phyloP scores from a whole-genome alignment of 2,113 vertebrate genomes.

The Eulemur rufifrons region DNA sequence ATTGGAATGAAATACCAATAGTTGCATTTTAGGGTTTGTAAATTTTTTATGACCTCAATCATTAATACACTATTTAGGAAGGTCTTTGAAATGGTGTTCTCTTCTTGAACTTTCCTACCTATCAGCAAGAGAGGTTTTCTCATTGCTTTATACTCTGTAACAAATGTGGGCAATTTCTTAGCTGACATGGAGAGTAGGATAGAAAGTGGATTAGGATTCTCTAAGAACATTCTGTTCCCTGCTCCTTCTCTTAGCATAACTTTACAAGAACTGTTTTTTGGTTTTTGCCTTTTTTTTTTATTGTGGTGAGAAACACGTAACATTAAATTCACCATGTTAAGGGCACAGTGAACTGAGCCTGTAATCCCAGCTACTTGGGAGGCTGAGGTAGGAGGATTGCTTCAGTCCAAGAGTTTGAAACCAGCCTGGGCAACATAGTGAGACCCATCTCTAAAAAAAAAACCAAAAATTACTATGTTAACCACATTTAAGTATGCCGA shows the following conservation, averaged over 20 bases:
- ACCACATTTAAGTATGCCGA: not conserved
- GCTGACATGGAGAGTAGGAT: not conserved
- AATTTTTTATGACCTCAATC: conserved; percentile 23
- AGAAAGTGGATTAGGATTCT: not conserved
- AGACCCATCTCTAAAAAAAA: too few relatives aligned
- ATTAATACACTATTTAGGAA: not conserved
- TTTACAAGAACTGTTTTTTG: not conserved
- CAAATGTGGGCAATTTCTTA: not conserved
- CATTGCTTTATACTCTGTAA: not conserved
- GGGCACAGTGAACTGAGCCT: too few relatives aligned
- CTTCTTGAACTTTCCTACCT: not conserved
- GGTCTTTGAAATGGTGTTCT: not conserved
- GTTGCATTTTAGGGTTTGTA: conserved; percentile 24
- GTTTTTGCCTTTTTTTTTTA: not conserved
- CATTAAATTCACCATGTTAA: conserved; percentile 26
- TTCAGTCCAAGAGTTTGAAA: too few relatives aligned
- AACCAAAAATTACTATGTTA: not conserved
- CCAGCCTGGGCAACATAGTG: too few relatives aligned
- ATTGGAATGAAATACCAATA: conserved; percentile 17
- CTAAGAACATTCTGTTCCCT: not conserved
- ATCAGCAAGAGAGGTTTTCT: not conserved
- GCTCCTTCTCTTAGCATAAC: not conserved
- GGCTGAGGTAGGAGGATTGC: too few relatives aligned
- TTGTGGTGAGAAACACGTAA: not conserved
- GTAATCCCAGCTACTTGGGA: too few relatives aligned